A percentile compares a stretch with the other conserved stretches of the same genome.
phyloP scores from a whole-genome alignment of 2,888 invertebrate species.

The Drosophila fulvimacula region DNA sequence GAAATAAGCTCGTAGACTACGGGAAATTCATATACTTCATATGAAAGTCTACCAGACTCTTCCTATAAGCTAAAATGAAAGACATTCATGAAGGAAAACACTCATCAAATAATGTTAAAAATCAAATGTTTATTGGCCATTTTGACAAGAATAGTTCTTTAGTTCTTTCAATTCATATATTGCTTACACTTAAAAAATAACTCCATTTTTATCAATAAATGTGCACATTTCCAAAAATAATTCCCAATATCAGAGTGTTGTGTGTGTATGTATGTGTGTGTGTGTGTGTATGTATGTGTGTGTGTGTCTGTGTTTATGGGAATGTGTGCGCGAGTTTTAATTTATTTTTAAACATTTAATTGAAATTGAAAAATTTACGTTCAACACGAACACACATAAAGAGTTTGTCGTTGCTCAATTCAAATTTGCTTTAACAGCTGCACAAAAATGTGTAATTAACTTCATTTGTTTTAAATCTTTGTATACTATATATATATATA shows the following conservation, averaged over 20 bases:
- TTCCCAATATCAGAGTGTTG: constrained; percentile 35
- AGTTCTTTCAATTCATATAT: constrained; percentile 55
- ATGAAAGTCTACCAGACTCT: not conserved
- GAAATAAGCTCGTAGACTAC: not conserved
- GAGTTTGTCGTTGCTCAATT: constrained; percentile 51
- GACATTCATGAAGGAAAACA: not conserved
- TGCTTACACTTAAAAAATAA: constrained; percentile 52
- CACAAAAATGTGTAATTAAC: constrained; percentile 48
- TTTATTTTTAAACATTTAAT: constrained; percentile 55
- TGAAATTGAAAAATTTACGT: constrained; percentile 41
- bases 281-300: constrained; percentile 1
- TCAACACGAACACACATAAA: constrained; percentile 55
- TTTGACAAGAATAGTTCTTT: constrained; percentile 83
- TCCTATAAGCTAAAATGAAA: not conserved
- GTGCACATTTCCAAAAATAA: constrained; percentile 56
- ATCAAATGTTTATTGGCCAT: constrained; percentile 83
- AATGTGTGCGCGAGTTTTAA: constrained; percentile 47
- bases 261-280: constrained; percentile 1
- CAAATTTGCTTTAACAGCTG: constrained; percentile 49
- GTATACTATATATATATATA: constrained; percentile 5
- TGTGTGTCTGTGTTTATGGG: constrained; percentile 23
- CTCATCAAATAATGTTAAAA: constrained; percentile 43
- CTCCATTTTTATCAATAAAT: constrained; percentile 56
- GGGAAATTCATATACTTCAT: not conserved
- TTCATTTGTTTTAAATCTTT: constrained; percentile 15